Base-by-base conservation (phyloP, 1,140 invertebrate genomes). In the Luehdorfia chinensis region DNA sequence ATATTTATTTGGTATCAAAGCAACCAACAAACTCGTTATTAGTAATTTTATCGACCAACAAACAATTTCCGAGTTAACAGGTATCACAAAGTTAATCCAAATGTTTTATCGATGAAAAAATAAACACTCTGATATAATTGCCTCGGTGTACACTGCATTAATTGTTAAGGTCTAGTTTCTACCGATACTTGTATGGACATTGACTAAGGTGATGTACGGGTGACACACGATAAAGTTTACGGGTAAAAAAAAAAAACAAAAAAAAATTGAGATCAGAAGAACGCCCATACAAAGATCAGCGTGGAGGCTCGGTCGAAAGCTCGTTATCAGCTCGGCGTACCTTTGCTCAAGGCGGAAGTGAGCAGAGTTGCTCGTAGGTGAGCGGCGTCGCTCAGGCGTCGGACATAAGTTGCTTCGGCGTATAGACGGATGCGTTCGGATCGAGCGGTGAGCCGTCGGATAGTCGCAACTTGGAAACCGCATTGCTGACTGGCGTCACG, bases 371-470 rank as follows among this genome's bases (percentile, higher is more conserved):
- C n/a, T n/a, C n/a, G n/a, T n/a, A n/a, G n/a, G n/a, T 25, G 16
- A 25, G 21, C 9, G 25, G 12, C n/a, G 21, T 18, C 2, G 27
- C 39, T 70, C 65, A 81, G 34, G 73, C 72, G 58, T 85, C 73
- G 36, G 75, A 73, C 51, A 75, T 74, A 4, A 80, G 64, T 41
- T 89, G 87, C 77, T 96, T 95, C 34, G 96, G 96, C 44, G 95
- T 97, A 84, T 97, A 97, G 53, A 94, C 95, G 49, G 93, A 93
- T 47, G 96, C 96, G 87, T 97, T 96, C 31, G 96, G 96, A 88
- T 97, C 96, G 48, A 97, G 90, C 57, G 77, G 84, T 3, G 76
- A 76, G 0, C 66, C 62, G 49, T 86, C 84, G 5, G 76, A 66
- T 12, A 90, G 75, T 14, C 91, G 88, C 39, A 93, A 88, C 61